phyloP scores from a whole-genome alignment of 1,140 invertebrate species.

The Ceratina calcarata region DNA sequence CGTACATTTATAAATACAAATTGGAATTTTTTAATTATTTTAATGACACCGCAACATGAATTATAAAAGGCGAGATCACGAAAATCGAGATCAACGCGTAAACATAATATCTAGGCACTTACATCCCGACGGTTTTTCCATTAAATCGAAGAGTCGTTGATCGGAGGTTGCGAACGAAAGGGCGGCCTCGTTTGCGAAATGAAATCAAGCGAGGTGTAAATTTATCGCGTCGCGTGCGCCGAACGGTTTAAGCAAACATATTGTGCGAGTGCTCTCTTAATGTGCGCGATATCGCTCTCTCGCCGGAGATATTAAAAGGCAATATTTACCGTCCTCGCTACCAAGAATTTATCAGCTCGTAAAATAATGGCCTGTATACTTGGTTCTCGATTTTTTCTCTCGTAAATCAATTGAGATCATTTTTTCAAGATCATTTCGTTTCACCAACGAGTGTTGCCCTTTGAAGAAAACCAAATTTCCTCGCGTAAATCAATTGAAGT shows the following conservation, averaged over 20 bases:
- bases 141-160: neutral
- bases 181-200: neutral
- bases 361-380: slow-evolving; percentile 3
- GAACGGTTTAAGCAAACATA: neutral
- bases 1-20: too few species aligned
- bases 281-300: neutral
- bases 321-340: slow-evolving; percentile 17
- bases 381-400: too few species aligned
- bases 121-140: neutral
- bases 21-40: too few species aligned
- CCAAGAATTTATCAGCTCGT: slow-evolving; percentile 21
- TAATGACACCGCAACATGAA: too few species aligned
- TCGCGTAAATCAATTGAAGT: too few species aligned
- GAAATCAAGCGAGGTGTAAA: neutral
- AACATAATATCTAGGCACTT: neutral
- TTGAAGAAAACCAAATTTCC: too few species aligned
- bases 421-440: too few species aligned
- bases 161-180: neutral
- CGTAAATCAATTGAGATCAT: too few species aligned
- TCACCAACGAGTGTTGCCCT: too few species aligned
- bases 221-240: too few species aligned
- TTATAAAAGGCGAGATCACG: too few species aligned
- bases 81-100: too few species aligned
- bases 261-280: neutral
- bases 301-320: slow-evolving; percentile 5